These are phyloP conservation scores for Channa striata DNA, from an alignment of 2,797 vertebrate genomes.

Conservation along the genomic window DNA sequence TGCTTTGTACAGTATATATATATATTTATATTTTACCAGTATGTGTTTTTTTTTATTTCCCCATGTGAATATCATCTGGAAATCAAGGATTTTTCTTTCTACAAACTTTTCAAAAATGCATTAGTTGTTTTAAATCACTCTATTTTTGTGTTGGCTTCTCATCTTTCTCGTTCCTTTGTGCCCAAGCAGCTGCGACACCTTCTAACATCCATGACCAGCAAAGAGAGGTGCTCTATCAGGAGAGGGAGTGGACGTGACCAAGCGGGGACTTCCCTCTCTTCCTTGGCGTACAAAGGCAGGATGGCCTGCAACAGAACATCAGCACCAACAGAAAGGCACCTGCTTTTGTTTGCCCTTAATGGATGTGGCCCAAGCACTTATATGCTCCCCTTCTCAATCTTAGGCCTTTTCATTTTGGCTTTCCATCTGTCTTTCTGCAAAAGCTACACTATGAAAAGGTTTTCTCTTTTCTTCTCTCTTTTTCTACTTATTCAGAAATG, in stretches of 20 bases:
- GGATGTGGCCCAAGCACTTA: conserved; percentile 71
- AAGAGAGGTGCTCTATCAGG: conserved; percentile 69
- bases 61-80: not conserved
- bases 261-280: conserved; percentile 74
- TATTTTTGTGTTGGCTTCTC: conserved; percentile 6
- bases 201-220: conserved; percentile 71
- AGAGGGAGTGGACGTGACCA: conserved; percentile 78
- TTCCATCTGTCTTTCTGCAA: conserved; percentile 24
- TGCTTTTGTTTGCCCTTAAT: conserved; percentile 73
- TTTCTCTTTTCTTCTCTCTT: conserved; percentile 27
- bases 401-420: conserved; percentile 47
- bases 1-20: conserved; percentile 11
- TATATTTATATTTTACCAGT: not conserved
- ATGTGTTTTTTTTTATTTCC: not conserved
- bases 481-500: conserved; percentile 27
- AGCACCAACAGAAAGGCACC: conserved; percentile 62
- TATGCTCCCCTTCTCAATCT: conserved; percentile 42
- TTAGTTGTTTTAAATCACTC: not conserved
- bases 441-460: conserved; percentile 16
- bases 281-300: conserved; percentile 62
- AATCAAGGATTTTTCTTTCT: not conserved
- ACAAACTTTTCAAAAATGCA: not conserved
- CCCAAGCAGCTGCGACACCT: conserved; percentile 67
- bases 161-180: conserved; percentile 27
- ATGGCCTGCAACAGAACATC: conserved; percentile 57